phyloP scores from a whole-genome alignment of 2,113 vertebrate genomes.

The Xenopus borealis region DNA sequence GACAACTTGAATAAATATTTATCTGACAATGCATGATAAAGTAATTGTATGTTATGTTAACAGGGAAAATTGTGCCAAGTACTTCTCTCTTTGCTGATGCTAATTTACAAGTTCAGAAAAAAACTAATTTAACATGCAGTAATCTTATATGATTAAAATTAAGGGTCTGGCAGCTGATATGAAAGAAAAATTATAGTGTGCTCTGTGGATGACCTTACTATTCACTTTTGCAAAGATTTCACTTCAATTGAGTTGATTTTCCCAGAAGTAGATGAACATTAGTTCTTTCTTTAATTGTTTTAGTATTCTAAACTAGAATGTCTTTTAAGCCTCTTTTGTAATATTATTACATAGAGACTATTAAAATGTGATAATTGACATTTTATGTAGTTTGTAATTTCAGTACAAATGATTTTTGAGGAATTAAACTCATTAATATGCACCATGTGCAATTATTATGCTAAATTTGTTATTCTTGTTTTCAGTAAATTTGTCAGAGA shows the following conservation, averaged over 20 bases:
- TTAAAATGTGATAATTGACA: background rate
- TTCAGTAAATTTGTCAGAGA: conserved; percentile 1
- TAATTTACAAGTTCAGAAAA: conserved; percentile 38
- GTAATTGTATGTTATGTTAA: conserved; percentile 34
- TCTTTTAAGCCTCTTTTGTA: background rate
- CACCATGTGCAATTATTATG: background rate
- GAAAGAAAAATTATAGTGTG: conserved; percentile 30
- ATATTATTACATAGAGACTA: background rate
- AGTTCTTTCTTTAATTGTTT: background rate
- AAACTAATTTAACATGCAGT: conserved; percentile 33
- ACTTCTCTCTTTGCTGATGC: conserved; percentile 26
- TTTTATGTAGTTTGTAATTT: background rate
- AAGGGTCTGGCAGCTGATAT: conserved; percentile 24
- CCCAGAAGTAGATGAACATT: background rate
- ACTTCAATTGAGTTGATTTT: conserved; percentile 7
- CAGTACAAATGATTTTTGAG: background rate
- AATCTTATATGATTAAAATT: conserved; percentile 40
- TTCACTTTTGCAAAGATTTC: conserved; percentile 10
- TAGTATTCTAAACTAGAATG: background rate
- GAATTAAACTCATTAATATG: conserved; percentile 6
- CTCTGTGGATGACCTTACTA: conserved; percentile 21
- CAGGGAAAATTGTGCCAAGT: conserved; percentile 29
- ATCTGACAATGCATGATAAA: conserved; percentile 28
- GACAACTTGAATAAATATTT: conserved; percentile 8
- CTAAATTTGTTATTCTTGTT: background rate